Base-by-base conservation (phyloP, 2,888 invertebrate species). In the Bhutanitis thaidina region DNA sequence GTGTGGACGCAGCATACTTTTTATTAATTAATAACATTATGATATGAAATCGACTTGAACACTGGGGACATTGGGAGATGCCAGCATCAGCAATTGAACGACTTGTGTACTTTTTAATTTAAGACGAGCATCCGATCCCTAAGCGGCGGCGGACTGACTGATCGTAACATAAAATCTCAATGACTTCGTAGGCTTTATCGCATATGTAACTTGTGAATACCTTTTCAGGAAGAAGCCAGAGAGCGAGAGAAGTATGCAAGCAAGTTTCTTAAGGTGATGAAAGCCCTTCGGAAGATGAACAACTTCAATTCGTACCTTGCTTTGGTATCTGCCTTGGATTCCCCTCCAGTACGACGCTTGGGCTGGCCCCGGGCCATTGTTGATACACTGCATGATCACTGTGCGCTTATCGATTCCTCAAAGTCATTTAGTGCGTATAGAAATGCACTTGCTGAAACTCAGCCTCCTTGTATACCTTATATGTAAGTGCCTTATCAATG, bases 301-400 rank as follows among this genome's bases (percentile, higher is more conserved):
- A 99, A 99, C 83, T 99, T 98, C 85, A 99, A 99, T 90, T 98
- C 98, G 38, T 98, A 98, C 90, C 90, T 99, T 69, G 99, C 99
- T 7, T 90, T 99, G 58, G 91, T 99, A 55, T 98, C 98, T 7
- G 99, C 99, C 12, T 86, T 99, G 65, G 98, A 98, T 84, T 99
- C 98, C 14, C 98, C 98, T 3, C 98, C 99, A 0, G 93, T 97
- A 77, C 89, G 93, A 69, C 91, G 99, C 76, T 91, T 99, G 76
- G 99, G 98, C 76, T 97, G 97, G 96, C 96, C 96, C 71, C 94
- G 96, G 72, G 94, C 95, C 63, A 95, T 97, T 55, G 94, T 95
- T 20, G 98, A 98, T 87, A 95, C 96, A 46, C 88, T 99, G 60
- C 95, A 96, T 69, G 98, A 98, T 73, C 98, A 98, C 85, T 97